Evolutionary conservation across 2,113 vertebrate genomes (phyloP).

Genomic region (Dunckerocampus dactyliophorus): DNA sequence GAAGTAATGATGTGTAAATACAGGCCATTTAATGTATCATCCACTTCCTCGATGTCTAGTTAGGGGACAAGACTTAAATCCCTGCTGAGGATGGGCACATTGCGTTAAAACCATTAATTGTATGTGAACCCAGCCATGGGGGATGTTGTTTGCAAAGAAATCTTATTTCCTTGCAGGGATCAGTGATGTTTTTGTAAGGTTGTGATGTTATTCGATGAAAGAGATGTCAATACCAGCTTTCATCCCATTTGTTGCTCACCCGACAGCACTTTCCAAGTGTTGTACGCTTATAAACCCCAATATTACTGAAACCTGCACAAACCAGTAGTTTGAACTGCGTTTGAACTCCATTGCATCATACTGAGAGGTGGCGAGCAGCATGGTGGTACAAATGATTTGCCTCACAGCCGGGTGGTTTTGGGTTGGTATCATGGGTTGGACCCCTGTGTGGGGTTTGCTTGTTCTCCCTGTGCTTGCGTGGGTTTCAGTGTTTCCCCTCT

Average conservation of each 20-base stretch:
- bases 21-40: constrained; percentile 49
- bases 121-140: constrained; percentile 10
- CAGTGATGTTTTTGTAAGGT: background rate
- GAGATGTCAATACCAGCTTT: constrained; percentile 10
- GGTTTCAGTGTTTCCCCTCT: too few relatives aligned
- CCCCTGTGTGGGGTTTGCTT: too few relatives aligned
- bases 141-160: constrained; percentile 16
- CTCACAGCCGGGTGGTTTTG: too few relatives aligned
- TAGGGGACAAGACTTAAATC: constrained; percentile 47
- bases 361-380: too few relatives aligned
- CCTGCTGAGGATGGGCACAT: constrained; percentile 45
- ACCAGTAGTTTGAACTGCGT: too few relatives aligned
- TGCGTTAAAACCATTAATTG: constrained; percentile 40
- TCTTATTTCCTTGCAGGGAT: background rate
- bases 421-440: too few relatives aligned
- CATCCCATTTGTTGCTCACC: background rate
- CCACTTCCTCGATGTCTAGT: constrained; percentile 54
- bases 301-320: too few relatives aligned
- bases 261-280: background rate
- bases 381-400: too few relatives aligned
- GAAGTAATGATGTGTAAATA: constrained; percentile 50
- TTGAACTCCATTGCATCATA: too few relatives aligned
- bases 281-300: too few relatives aligned
- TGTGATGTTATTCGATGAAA: constrained; percentile 24
- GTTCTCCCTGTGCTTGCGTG: too few relatives aligned